Evolutionary conservation across 2,797 vertebrate genomes (phyloP), one percentile per base, ranked within the genome.

Genomic region (Notamacropus eugenii): DNA sequence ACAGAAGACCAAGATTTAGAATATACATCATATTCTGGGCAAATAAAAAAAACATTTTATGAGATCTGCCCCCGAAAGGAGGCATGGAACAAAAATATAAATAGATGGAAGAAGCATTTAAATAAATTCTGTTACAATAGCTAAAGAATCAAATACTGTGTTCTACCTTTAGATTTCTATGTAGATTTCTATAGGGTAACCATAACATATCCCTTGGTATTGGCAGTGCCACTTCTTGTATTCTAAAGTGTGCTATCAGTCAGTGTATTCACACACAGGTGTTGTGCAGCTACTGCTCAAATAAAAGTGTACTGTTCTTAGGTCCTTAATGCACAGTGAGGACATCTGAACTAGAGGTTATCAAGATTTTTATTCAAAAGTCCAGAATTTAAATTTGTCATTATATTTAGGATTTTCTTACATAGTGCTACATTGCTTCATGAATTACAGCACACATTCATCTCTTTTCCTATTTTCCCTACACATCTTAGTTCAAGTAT

Each of bases 231-330:
- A 5, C 31, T 92, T 92, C 6, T 94, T 93, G 58, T 54, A n/a
- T 59, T 95, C 74, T 92, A 93, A 92, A 90, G 55, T 4, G 58
- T 57, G 55, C 31, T 50, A 40, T 52, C 57, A 29, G 59, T 3
- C 31, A 14, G 14, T 62, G 13, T 62, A 62, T 34, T 62, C 11
- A 62, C 59, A 31, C 58, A 11, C 29, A 59, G 13, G 54, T 93
- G 93, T 96, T 95, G 67, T 95, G 29, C 57, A 92, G 16, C 54
- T 93, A 93, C 27, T 93, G 94, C 46, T 91, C 59, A 55, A 14
- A 29, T 14, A 55, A 22, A 10, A 11, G 54, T 59, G 90, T 52
- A 1, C 92, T 24, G 55, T 8, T 19, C 46, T 50, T 54, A 52
- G 54, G 34, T 19, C 14, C 62, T 31, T 5, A 74, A 74, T n/a